Base-by-base conservation (phyloP, 2,113 vertebrate species). In the Anthoscopus minutus region DNA sequence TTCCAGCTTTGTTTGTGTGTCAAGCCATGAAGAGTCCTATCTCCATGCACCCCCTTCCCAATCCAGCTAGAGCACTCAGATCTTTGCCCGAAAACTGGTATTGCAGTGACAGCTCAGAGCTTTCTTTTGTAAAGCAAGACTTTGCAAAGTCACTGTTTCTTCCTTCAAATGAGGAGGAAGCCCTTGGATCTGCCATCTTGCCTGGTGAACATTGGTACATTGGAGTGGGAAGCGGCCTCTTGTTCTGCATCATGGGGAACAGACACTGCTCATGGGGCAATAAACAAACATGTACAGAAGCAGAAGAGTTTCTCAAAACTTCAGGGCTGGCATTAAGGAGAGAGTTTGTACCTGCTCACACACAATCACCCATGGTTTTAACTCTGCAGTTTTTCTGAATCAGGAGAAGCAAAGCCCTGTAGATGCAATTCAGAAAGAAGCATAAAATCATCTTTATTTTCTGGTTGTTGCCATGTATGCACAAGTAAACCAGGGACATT, bases 51-150 rank as follows among this genome's bases (percentile, higher is more conserved):
- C 33, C 28, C 27, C 35, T 53, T 67, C 40, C 48, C 30, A 54
- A 5, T 14, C 7, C 48, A n/a, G 37, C 37, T 4, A 9, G 10
- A 61, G 56, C 0, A 0, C 33, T 37, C 56, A 27, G 0, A 1
- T 30, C 25, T 64, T 19, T 65, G n/a, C 37, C 70, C 0, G 0
- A 40, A 51, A 50, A 6, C 33, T 11, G 4, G 6, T 11, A 8
- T 31, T 45, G 66, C 57, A 53, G 21, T 31, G 61, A 53, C 1
- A 3, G 47, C 14, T n/a, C 9, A 28, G 60, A 72, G 20, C 25
- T 25, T 7, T 23, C 20, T 38, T 72, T 7, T 30, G 5, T 38
- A 45, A 35, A 87, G 27, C 3, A 7, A 57, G 42, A 21, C n/a
- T 60, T 69, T 53, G 30, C 35, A 54, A 78, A 87, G 70, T 30